Conservation (phyloP, 2,113 vertebrate species). For the Cochlearius cochlearius region DNA sequence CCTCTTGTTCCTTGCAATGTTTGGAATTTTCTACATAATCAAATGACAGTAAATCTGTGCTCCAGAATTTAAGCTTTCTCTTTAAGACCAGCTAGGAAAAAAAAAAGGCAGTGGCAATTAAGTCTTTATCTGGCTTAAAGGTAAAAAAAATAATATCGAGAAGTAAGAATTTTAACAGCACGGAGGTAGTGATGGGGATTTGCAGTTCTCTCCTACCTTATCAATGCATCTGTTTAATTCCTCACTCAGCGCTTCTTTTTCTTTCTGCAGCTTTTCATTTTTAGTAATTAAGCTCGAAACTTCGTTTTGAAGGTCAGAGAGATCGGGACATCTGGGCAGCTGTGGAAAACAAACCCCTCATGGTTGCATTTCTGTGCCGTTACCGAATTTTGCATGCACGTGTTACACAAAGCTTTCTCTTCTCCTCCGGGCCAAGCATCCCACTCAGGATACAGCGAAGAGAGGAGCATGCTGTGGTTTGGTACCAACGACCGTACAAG, state of each 20-base stretch:
- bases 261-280: slow-evolving; percentile 77
- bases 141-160: neutral
- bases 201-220: slow-evolving; percentile 69
- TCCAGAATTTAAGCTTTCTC: neutral
- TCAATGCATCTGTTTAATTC: slow-evolving; percentile 76
- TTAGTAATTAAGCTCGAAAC: slow-evolving; percentile 64
- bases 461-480: neutral
- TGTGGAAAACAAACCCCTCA: slow-evolving; percentile 36
- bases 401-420: neutral
- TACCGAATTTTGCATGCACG: neutral
- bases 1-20: neutral
- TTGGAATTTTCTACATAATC: neutral
- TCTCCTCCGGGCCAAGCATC: neutral
- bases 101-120: neutral
- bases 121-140: neutral
- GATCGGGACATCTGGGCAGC: slow-evolving; percentile 66
- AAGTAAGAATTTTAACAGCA: neutral
- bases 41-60: neutral
- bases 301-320: slow-evolving; percentile 72
- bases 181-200: rapidly evolving
- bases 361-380: neutral
- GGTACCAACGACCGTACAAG: rapidly evolving
- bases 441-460: neutral
- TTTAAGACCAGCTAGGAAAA: neutral
- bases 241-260: slow-evolving; percentile 78